Percentiles rank a stretch among this genome's conserved stretches.
phyloP scores from a whole-genome alignment of 1,140 invertebrate genomes.

The Aphelenchoides fujianensis region DNA sequence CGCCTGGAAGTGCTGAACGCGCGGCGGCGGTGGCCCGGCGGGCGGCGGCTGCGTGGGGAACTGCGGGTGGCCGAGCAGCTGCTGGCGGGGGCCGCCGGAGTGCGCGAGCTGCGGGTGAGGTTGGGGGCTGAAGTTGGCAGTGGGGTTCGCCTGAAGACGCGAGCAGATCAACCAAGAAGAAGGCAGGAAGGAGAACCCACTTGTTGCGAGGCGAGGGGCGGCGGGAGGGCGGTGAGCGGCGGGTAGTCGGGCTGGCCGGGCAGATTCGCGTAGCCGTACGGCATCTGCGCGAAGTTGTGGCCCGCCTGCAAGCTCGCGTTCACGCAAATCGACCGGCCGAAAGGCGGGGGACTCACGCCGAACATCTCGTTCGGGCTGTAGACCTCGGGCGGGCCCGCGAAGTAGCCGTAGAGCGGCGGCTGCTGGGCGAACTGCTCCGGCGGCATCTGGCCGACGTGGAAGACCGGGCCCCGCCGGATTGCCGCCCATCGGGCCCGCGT shows the following conservation, averaged over 20 bases:
- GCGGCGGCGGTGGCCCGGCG: not conserved
- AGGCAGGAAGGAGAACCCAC: no score
- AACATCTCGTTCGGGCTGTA: conserved; percentile 1
- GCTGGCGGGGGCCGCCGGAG: not conserved
- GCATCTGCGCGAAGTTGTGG: not conserved
- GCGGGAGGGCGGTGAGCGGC: not conserved
- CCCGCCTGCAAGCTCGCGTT: no score
- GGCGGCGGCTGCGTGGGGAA: not conserved
- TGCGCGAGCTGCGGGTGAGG: not conserved
- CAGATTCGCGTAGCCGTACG: not conserved
- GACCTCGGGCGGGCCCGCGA: not conserved
- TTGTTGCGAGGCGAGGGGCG: no score
- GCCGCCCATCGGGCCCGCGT: no score
- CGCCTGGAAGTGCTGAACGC: not conserved
- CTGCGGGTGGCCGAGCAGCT: not conserved
- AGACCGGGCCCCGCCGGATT: not conserved
- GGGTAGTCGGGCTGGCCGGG: not conserved
- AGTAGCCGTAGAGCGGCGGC: not conserved
- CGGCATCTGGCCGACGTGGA: not conserved
- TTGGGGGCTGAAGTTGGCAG: not conserved
- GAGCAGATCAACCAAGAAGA: no score
- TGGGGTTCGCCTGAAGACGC: not conserved
- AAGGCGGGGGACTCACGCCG: not conserved
- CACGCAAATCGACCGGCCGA: no score
- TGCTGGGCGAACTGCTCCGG: not conserved